Evolutionary conservation across 2,888 invertebrate species (phyloP).

Genomic region (Eremobia ochroleuca): DNA sequence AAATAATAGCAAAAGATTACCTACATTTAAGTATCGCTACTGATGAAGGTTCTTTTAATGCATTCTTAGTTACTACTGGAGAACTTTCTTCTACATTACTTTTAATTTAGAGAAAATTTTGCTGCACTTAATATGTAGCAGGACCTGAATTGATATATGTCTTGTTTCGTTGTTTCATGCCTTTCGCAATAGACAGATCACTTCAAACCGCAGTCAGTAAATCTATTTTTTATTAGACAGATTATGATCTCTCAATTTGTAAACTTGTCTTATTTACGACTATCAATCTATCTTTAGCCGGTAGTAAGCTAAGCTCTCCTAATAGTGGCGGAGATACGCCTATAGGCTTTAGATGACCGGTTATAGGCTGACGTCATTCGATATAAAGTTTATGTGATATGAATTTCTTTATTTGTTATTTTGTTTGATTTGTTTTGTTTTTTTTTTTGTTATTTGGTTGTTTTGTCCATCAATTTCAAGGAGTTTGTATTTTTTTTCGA

Average conservation of each 20-base stretch:
- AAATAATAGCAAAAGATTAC: too few species aligned
- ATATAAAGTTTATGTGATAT: background rate
- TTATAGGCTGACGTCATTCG: slow-evolving; percentile 33
- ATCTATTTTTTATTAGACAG: slow-evolving; percentile 6
- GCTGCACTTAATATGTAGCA: too few species aligned
- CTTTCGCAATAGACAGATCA: background rate
- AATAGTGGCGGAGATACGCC: slow-evolving; percentile 15
- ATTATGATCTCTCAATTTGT: slow-evolving; percentile 17
- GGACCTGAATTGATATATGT: too few species aligned
- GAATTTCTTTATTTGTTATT: background rate
- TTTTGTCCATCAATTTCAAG: background rate
- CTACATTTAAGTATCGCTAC: too few species aligned
- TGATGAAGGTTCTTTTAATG: too few species aligned
- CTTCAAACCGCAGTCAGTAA: background rate
- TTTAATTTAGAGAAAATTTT: too few species aligned
- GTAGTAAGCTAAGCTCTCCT: slow-evolving; percentile 19
- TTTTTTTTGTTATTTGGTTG: background rate
- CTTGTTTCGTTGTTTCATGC: background rate
- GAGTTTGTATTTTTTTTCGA: background rate
- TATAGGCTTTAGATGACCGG: slow-evolving; percentile 25
- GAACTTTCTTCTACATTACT: too few species aligned
- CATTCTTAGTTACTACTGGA: too few species aligned
- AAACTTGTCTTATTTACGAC: slow-evolving; percentile 24
- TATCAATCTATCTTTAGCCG: slow-evolving; percentile 4
- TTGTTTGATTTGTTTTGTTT: too few species aligned